Conservation (phyloP, 2,797 vertebrate species). For the Holocentrus rufus region DNA sequence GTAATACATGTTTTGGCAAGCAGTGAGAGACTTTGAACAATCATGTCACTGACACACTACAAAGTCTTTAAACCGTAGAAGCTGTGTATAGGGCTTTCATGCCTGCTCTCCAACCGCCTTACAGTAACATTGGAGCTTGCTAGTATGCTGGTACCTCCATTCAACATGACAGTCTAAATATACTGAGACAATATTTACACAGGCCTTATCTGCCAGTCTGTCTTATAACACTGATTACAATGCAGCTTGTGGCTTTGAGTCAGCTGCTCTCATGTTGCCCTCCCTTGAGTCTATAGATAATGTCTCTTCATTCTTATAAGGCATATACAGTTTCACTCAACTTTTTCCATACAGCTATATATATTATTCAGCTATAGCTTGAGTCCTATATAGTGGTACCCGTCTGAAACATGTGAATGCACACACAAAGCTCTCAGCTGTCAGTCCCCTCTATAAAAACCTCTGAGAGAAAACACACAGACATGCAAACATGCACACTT, state of each 20-base stretch:
- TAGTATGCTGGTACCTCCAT: constrained; percentile 74
- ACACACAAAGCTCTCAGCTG: background rate
- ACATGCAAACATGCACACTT: constrained; percentile 9
- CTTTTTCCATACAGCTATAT: constrained; percentile 11
- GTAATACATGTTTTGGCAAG: constrained; percentile 66
- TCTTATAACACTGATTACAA: constrained; percentile 49
- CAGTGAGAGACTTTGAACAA: constrained; percentile 57
- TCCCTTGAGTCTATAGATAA: constrained; percentile 32
- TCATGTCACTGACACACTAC: constrained; percentile 58
- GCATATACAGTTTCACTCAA: background rate
- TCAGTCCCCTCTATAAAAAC: constrained; percentile 7
- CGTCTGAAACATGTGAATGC: background rate
- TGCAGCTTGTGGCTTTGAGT: constrained; percentile 44
- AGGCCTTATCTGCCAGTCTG: constrained; percentile 67
- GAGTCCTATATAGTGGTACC: constrained; percentile 1
- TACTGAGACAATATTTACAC: constrained; percentile 68
- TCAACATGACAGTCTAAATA: constrained; percentile 65
- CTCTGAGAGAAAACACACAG: constrained; percentile 1
- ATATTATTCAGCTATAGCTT: constrained; percentile 32
- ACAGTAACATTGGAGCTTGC: constrained; percentile 42
- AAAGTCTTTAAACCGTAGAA: constrained; percentile 60
- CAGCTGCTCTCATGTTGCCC: constrained; percentile 26
- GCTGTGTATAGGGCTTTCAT: constrained; percentile 47
- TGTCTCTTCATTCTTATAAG: background rate
- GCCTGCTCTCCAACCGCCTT: constrained; percentile 47